Evolutionary conservation across 1,140 invertebrate species (phyloP), one percentile per base, ranked within the genome.

Genomic region (Drosophila elegans): DNA sequence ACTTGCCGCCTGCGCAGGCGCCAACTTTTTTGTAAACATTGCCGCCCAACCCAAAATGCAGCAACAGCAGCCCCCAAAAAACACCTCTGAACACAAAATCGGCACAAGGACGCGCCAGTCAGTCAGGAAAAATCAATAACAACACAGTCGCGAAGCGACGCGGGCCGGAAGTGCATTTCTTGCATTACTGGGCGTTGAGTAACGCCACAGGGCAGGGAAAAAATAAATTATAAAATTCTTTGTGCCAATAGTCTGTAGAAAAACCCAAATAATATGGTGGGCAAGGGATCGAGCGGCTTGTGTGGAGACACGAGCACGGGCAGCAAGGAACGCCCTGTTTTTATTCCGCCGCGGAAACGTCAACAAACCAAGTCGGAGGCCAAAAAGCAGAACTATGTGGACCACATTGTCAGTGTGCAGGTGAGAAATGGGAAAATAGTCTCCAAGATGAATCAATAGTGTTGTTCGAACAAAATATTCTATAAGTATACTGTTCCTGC

Each of bases 381-480:
- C 29, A 94, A 95, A 76, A 94, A 94, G 60, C 91, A 93, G 41
- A 93, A 93, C 67, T 94, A 94, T 92, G 94, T 94, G 13, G 94
- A 95, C 74, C 94, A 94, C 69, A 94, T 95, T 66, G 94, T 94
- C 60, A 93, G 92, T 81, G 93, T 94, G 51, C 94, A 95, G 93
- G 94, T 94, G 38, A 67, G 66, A 61, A 45, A 51, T 54, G 10
- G 13, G 9, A 32, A 3, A 13, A 6, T 13, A 13, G 13, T 4
- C 3, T 32, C 3, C 1, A 0, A 16, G 29, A 51, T 7, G 1
- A 13, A 32, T 32, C 27, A 32, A 49, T 1, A 32, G 0, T 13
- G 12, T n/a, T 5, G 12, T 46, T 11, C 16, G 3, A 45, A 25
- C 13, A 16, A 6, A 44, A 21, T 16, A 1, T 4, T 21, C 2